Percentiles rank a stretch among this genome's conserved stretches.
These are phyloP conservation scores for Erythrolamprus reginae DNA, from an alignment of 2,113 vertebrate species.

Conservation along the genomic window DNA sequence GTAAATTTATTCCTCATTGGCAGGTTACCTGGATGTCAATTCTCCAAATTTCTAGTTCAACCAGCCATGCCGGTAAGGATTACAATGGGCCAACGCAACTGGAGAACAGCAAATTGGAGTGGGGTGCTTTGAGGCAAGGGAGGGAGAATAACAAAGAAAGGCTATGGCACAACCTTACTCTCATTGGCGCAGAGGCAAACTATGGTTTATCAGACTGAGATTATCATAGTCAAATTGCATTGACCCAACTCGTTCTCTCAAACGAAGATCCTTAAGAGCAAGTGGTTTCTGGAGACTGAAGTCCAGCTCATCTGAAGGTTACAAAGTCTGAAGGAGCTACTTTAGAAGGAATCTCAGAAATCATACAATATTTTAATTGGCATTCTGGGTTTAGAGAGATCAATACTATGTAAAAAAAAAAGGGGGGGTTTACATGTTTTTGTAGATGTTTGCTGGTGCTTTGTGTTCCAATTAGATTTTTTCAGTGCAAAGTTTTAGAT, in stretches of 20 bases:
- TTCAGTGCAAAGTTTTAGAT: not conserved
- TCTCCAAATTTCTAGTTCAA: not conserved
- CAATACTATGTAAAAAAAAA: not conserved
- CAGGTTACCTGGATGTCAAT: not conserved
- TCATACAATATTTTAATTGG: not conserved
- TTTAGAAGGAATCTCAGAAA: not conserved
- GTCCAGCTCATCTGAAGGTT: not conserved
- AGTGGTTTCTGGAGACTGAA: not conserved
- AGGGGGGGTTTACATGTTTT: too few species aligned
- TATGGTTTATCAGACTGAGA: not conserved
- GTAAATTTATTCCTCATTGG: not conserved
- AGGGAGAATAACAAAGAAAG: not conserved
- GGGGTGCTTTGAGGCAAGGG: not conserved
- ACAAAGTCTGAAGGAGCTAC: not conserved
- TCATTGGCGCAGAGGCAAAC: not conserved
- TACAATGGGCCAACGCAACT: not conserved
- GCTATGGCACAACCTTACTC: not conserved
- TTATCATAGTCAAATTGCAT: not conserved
- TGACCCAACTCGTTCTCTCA: not conserved
- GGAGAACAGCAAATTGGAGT: not conserved
- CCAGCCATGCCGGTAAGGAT: not conserved
- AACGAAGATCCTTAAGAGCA: not conserved
- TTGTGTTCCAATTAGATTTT: not conserved
- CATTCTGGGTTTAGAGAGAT: not conserved
- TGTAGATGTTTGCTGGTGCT: not conserved